phyloP scores from a whole-genome alignment of 2,797 vertebrate species.

The Australoheros facetus region DNA sequence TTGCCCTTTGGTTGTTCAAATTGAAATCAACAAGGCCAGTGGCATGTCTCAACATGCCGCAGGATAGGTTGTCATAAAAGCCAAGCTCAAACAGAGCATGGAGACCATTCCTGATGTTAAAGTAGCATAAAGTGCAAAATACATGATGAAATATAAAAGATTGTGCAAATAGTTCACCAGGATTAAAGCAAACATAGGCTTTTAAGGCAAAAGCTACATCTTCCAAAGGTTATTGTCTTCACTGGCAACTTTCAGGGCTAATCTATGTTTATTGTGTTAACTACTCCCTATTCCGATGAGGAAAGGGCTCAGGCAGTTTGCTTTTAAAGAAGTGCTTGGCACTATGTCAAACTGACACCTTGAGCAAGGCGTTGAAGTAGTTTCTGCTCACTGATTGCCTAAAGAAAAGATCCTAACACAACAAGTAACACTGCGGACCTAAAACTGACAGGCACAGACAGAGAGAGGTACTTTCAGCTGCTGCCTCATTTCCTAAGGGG shows the following conservation, averaged over 20 bases:
- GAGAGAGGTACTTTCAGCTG: neutral
- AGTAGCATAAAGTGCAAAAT: conserved; percentile 25
- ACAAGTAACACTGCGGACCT: neutral
- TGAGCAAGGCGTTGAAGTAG: neutral
- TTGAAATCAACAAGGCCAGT: conserved; percentile 45
- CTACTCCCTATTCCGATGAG: neutral
- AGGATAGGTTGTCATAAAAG: conserved; percentile 48
- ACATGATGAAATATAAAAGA: conserved; percentile 8
- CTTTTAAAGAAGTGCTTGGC: neutral
- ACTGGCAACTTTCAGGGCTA: neutral
- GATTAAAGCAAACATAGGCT: neutral
- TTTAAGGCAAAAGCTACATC: neutral
- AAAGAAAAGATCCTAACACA: neutral
- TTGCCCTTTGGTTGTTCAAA: conserved; percentile 45
- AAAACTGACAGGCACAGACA: neutral
- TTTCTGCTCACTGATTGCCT: neutral
- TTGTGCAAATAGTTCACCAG: conserved; percentile 2
- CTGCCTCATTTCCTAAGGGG: neutral
- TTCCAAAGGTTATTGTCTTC: neutral
- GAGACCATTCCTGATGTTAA: conserved; percentile 41
- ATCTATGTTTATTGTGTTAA: fast-evolving
- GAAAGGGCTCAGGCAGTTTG: neutral
- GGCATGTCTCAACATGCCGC: conserved; percentile 52
- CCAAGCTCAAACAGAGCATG: conserved; percentile 27
- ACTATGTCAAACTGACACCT: neutral